Percentiles rank a stretch among this genome's conserved stretches.
Conservation (phyloP, 2,797 vertebrate genomes). For the Ceyx erithaca region DNA sequence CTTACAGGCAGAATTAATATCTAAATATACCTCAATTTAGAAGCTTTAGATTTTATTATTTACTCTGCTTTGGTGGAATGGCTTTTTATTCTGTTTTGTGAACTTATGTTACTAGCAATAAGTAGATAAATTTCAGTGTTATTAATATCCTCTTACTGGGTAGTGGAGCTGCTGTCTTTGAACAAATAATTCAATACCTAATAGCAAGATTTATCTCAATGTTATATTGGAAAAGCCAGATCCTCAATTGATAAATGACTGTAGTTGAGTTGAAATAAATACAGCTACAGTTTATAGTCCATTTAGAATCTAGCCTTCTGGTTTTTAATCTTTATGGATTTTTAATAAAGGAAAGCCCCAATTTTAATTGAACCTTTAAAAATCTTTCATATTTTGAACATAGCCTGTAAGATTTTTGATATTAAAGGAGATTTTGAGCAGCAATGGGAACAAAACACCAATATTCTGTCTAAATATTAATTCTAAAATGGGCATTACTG, state of each 20-base stretch:
- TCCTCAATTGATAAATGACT: not conserved
- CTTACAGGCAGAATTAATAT: not conserved
- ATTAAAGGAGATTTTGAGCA: not conserved
- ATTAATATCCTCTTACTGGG: not conserved
- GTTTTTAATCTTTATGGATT: constrained; percentile 24
- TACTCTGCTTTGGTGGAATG: not conserved
- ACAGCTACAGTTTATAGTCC: not conserved
- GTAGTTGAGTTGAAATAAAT: not conserved
- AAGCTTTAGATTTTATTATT: constrained; percentile 1
- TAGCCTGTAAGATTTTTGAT: not conserved
- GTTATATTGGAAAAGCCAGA: not conserved
- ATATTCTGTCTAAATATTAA: not conserved
- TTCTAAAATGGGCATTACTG: not conserved
- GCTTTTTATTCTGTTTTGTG: constrained; percentile 6
- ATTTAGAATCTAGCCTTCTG: constrained; percentile 10
- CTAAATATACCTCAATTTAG: constrained; percentile 5
- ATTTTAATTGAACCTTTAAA: constrained; percentile 50
- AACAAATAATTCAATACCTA: not conserved
- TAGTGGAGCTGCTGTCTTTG: not conserved
- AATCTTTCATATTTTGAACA: not conserved
- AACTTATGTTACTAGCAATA: not conserved
- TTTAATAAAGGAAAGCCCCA: not conserved
- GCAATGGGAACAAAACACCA: not conserved
- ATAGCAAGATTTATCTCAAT: not conserved
- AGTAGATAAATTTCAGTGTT: not conserved